Percentiles rank a stretch among this genome's conserved stretches.
Evolutionary conservation across 2,113 vertebrate genomes (phyloP).

Genomic region (Ovis aries): DNA sequence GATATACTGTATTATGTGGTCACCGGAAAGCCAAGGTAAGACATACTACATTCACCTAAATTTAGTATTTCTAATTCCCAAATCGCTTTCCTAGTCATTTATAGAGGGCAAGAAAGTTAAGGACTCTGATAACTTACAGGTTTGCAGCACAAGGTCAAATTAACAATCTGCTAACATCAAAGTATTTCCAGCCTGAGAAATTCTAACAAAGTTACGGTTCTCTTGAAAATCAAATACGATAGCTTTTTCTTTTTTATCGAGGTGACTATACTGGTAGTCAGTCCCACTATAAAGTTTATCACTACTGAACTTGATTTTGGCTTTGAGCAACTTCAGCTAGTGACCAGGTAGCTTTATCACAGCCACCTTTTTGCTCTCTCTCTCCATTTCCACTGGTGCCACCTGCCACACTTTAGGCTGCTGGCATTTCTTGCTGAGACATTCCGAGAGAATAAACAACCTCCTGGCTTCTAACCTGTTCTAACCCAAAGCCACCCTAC

Average conservation of each 20-base stretch:
- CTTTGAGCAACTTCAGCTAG: neutral
- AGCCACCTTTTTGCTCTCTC: neutral
- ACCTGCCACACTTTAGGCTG: neutral
- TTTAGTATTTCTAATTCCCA: neutral
- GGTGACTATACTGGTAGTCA: neutral
- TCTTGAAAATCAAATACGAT: neutral
- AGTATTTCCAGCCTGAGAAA: neutral
- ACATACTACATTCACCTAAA: neutral
- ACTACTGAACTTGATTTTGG: neutral
- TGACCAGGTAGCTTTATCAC: neutral
- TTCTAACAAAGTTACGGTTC: neutral
- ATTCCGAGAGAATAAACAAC: neutral
- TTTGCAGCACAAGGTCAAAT: neutral
- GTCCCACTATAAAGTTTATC: neutral
- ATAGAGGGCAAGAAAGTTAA: neutral
- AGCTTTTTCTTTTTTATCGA: neutral
- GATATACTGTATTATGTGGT: neutral
- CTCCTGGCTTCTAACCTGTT: neutral
- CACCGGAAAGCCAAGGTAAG: neutral
- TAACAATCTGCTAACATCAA: neutral
- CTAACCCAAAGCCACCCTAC: neutral
- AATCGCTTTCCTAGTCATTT: neutral
- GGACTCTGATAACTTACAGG: neutral
- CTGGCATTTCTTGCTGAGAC: neutral
- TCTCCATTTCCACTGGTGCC: neutral